phyloP scores from a whole-genome alignment of 2,113 vertebrate species.

The Eurypyga helias region DNA sequence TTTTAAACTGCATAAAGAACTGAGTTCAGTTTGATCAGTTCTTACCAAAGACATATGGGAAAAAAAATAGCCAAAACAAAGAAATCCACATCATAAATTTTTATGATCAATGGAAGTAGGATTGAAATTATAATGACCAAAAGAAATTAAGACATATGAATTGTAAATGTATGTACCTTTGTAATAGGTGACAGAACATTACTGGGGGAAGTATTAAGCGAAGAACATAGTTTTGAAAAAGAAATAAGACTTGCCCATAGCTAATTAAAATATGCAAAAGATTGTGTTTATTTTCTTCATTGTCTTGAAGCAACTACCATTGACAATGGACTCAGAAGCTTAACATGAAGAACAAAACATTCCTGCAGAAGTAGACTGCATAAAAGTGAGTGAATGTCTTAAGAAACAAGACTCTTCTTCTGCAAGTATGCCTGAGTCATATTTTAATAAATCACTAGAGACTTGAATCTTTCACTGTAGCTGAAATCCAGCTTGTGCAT shows the following conservation, averaged over 20 bases:
- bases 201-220: neutral
- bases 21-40: neutral
- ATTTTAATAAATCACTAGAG: neutral
- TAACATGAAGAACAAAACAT: neutral
- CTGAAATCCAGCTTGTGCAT: neutral
- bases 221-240: neutral
- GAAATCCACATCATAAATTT: neutral
- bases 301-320: neutral
- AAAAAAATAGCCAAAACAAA: neutral
- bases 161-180: neutral
- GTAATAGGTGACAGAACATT: neutral
- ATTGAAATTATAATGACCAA: neutral
- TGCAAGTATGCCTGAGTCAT: neutral
- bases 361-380: neutral
- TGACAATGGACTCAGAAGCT: neutral
- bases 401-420: neutral
- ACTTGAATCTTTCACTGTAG: neutral
- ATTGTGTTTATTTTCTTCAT: neutral
- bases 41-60: neutral
- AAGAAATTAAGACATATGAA: neutral
- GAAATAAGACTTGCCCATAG: neutral
- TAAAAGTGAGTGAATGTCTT: neutral
- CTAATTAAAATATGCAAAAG: neutral
- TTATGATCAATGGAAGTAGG: neutral
- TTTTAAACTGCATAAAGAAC: neutral